Evolutionary conservation across 2,888 invertebrate species (phyloP).

Genomic region (Campopleginae sp.): DNA sequence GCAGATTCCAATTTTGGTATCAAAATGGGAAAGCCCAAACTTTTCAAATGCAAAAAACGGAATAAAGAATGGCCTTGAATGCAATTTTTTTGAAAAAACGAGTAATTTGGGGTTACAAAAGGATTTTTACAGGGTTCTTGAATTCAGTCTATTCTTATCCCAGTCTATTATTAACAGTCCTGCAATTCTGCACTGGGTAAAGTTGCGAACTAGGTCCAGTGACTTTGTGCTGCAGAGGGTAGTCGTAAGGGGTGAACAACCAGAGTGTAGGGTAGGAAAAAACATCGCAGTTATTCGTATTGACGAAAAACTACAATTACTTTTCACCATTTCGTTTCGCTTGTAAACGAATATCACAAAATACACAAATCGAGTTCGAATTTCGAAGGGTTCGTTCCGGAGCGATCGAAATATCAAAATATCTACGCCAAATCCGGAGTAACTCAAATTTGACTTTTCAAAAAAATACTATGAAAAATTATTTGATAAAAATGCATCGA

Average conservation of each 20-base stretch:
- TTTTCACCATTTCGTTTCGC: neutral
- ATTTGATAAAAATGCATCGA: neutral
- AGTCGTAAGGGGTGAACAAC: constrained; percentile 34
- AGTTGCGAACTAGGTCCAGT: constrained; percentile 36
- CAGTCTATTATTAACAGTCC: neutral
- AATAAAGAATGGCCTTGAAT: neutral
- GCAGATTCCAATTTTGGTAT: neutral
- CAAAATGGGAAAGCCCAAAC: neutral
- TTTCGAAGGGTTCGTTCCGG: neutral
- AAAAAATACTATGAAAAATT: too few relatives aligned
- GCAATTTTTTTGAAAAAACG: neutral
- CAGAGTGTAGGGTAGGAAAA: constrained; percentile 13
- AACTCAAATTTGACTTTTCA: neutral
- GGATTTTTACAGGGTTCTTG: neutral
- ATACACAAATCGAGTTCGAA: neutral
- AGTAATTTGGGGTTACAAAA: neutral
- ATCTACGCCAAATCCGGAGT: neutral
- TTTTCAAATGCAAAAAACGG: neutral
- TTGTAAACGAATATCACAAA: neutral
- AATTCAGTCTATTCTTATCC: neutral
- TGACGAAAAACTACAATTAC: neutral
- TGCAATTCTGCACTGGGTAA: neutral
- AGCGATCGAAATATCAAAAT: neutral
- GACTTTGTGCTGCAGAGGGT: constrained; percentile 18
- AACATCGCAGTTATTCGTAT: neutral